Percentiles rank a stretch among this genome's conserved stretches.
phyloP scores from a whole-genome alignment of 1,140 invertebrate species.

The Cotesia glomerata region DNA sequence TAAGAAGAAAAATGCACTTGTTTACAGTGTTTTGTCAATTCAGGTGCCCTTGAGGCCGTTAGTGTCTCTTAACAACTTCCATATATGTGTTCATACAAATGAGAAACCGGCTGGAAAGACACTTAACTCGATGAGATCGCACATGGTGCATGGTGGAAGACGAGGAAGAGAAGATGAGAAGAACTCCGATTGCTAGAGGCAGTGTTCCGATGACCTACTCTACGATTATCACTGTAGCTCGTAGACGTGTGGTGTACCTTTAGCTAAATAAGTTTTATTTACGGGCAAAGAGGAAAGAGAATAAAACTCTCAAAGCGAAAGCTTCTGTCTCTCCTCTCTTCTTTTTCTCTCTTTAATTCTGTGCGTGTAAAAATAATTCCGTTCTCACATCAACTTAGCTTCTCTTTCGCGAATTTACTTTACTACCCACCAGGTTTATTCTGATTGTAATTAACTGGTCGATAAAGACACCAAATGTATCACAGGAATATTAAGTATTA shows the following conservation, averaged over 20 bases:
- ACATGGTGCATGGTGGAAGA: slow-evolving; percentile 10
- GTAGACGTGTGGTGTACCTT: slow-evolving; percentile 36
- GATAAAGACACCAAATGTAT: too few relatives aligned
- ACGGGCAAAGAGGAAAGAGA: not conserved
- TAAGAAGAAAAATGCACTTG: not conserved
- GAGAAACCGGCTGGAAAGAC: too few relatives aligned
- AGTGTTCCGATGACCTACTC: slow-evolving; percentile 62
- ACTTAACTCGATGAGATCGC: too few relatives aligned
- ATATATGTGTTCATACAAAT: not conserved
- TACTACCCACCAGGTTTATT: too few relatives aligned
- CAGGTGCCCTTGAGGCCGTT: too few relatives aligned
- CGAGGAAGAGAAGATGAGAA: slow-evolving; percentile 44
- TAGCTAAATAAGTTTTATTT: slow-evolving; percentile 29
- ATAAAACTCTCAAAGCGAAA: not conserved
- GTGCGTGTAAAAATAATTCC: too few relatives aligned
- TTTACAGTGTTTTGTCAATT: not conserved
- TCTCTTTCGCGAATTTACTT: too few relatives aligned
- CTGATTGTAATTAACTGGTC: too few relatives aligned
- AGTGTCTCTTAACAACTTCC: not conserved
- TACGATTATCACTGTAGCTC: slow-evolving; percentile 52
- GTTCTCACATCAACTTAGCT: too few relatives aligned
- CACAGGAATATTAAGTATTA: not conserved
- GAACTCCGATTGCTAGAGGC: slow-evolving; percentile 60
- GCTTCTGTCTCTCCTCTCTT: too few relatives aligned
- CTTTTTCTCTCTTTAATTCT: too few relatives aligned